These are phyloP conservation scores for Montipora foliosa DNA, from an alignment of 64 coral and sea anemone genomes.

Conservation along the genomic window DNA sequence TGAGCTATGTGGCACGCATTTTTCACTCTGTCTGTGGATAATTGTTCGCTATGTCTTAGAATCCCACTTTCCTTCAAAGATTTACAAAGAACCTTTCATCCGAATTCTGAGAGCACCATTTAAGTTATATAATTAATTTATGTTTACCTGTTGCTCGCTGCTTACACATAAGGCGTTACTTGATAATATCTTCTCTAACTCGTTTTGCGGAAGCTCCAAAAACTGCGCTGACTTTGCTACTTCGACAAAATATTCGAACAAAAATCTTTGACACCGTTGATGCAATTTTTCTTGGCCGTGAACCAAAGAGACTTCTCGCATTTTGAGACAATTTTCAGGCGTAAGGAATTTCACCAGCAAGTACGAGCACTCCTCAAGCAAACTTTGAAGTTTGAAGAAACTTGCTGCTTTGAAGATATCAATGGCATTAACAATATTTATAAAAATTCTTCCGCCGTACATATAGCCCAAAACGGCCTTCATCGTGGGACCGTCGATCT, in stretches of 20 bases:
- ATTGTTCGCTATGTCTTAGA: too few relatives aligned
- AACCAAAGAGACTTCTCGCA: slow-evolving; percentile 64
- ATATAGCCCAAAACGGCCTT: slow-evolving; percentile 76
- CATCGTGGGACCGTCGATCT: slow-evolving; percentile 32
- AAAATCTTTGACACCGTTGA: slow-evolving; percentile 69
- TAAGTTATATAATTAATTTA: too few relatives aligned
- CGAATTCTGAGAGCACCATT: neutral
- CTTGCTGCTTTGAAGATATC: slow-evolving; percentile 70
- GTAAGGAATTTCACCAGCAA: slow-evolving; percentile 79
- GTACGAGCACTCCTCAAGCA: slow-evolving; percentile 74
- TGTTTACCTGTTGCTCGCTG: slow-evolving; percentile 69
- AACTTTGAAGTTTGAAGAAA: slow-evolving; percentile 78
- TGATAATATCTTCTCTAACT: slow-evolving; percentile 42
- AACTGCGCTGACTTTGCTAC: slow-evolving; percentile 48
- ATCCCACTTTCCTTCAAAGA: too few relatives aligned
- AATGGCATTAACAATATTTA: slow-evolving; percentile 66
- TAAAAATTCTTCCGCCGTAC: slow-evolving; percentile 72
- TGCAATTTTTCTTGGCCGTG: slow-evolving; percentile 71
- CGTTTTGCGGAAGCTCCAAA: slow-evolving; percentile 71
- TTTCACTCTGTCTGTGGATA: too few relatives aligned
- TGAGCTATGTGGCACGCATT: too few relatives aligned
- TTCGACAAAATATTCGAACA: slow-evolving; percentile 71
- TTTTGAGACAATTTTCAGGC: slow-evolving; percentile 62
- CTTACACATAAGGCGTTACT: slow-evolving; percentile 55
- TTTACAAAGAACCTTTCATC: too few relatives aligned